phyloP scores from a whole-genome alignment of 2,797 vertebrate species.

The Enteromius thamalakanensis region DNA sequence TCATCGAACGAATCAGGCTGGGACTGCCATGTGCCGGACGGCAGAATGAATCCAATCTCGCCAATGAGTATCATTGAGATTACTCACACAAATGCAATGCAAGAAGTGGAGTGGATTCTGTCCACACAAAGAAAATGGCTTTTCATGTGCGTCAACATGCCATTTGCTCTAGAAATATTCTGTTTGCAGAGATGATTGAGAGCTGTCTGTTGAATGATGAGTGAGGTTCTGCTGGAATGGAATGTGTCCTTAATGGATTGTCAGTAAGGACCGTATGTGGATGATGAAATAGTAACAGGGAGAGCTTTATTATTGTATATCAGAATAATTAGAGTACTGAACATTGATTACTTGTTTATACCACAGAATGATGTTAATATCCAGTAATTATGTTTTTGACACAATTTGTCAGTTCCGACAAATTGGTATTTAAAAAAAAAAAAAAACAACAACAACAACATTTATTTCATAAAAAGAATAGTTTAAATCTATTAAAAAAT shows the following conservation, averaged over 20 bases:
- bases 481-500: too few relatives aligned
- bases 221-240: slow-evolving; percentile 1
- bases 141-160: slow-evolving; percentile 26
- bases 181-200: slow-evolving; percentile 3
- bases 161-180: slow-evolving; percentile 23
- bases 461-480: neutral
- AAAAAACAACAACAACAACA: neutral
- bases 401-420: too few relatives aligned
- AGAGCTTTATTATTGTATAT: slow-evolving; percentile 2
- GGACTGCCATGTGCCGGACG: slow-evolving; percentile 21
- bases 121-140: slow-evolving; percentile 30
- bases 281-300: neutral
- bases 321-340: neutral
- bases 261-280: neutral
- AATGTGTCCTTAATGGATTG: slow-evolving; percentile 1
- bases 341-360: neutral
- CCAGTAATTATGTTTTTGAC: neutral
- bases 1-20: slow-evolving; percentile 33
- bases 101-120: slow-evolving; percentile 7
- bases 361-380: neutral
- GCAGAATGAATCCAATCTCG: slow-evolving; percentile 40
- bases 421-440: too few relatives aligned
- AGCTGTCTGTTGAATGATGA: slow-evolving; percentile 7
- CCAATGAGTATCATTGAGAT: slow-evolving; percentile 45
- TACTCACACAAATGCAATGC: slow-evolving; percentile 35